Percentiles rank a stretch among this genome's conserved stretches.
These are phyloP conservation scores for Dolichallabes microphthalmus DNA, from an alignment of 2,113 vertebrate genomes.

Conservation along the genomic window DNA sequence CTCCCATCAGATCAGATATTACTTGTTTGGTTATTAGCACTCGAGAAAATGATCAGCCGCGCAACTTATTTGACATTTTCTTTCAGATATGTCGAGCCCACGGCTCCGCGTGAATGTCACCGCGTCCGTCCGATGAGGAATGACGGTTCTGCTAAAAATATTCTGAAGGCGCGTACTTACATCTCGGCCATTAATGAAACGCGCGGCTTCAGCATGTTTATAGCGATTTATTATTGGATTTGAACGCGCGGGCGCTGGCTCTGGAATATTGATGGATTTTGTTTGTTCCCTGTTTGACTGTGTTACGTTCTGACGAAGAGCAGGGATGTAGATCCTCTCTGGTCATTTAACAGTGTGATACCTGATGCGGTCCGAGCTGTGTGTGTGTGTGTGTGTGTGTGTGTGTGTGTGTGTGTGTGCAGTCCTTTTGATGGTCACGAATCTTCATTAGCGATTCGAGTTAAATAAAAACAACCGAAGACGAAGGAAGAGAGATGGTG, in stretches of 20 bases:
- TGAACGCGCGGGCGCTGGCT: background rate
- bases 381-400: too few species aligned
- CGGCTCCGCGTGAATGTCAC: slow-evolving; percentile 24
- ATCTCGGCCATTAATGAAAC: slow-evolving; percentile 16
- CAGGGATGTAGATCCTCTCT: background rate
- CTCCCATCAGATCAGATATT: slow-evolving; percentile 65
- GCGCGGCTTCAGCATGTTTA: background rate
- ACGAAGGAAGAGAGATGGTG: background rate
- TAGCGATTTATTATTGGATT: background rate
- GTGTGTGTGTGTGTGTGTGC: too few species aligned
- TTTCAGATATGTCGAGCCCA: slow-evolving; percentile 36
- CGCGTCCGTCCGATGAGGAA: slow-evolving; percentile 10
- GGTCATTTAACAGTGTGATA: background rate
- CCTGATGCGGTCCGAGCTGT: background rate
- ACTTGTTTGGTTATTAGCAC: slow-evolving; percentile 54
- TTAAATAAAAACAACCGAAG: background rate
- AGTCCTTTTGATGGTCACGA: too few species aligned
- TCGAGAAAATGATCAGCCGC: slow-evolving; percentile 35
- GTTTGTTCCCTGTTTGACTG: slow-evolving; percentile 5
- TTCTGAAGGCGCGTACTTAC: background rate
- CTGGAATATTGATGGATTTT: background rate
- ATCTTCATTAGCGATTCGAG: background rate
- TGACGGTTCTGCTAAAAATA: slow-evolving; percentile 6
- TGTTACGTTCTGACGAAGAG: slow-evolving; percentile 10
- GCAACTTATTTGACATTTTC: slow-evolving; percentile 46